These are phyloP conservation scores for Tenualosa thibaudeaui DNA, from an alignment of 2,797 vertebrate genomes.

Conservation along the genomic window DNA sequence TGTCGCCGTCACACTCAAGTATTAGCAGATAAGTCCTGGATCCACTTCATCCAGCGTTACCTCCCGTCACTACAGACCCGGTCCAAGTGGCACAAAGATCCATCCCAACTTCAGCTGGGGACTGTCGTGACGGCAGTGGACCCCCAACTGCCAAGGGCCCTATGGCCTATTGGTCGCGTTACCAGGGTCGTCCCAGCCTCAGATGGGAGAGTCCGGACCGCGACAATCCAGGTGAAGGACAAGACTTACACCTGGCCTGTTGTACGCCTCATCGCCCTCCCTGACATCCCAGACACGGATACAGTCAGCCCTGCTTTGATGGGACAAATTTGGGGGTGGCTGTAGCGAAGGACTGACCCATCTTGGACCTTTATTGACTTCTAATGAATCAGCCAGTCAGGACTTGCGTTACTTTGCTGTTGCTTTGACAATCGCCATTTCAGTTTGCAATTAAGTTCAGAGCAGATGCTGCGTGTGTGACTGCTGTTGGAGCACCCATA, in stretches of 20 bases:
- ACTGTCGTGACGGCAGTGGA: neutral
- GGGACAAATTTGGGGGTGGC: too few species aligned
- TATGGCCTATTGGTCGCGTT: neutral
- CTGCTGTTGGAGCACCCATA: too few species aligned
- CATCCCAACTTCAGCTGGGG: neutral
- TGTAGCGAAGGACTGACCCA: too few species aligned
- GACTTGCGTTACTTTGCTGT: too few species aligned
- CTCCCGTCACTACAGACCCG: neutral
- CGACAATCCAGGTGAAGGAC: neutral
- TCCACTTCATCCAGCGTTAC: neutral
- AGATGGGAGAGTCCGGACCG: neutral
- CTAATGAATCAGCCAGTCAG: too few species aligned
- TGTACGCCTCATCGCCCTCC: neutral
- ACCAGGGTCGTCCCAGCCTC: neutral
- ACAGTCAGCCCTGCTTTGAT: too few species aligned
- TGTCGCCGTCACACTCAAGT: neutral
- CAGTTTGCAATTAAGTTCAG: too few species aligned
- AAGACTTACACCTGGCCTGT: neutral
- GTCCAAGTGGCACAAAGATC: neutral
- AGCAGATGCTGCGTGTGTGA: too few species aligned
- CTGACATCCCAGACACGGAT: neutral
- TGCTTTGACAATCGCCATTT: too few species aligned
- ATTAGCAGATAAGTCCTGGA: neutral
- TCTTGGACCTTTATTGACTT: too few species aligned
- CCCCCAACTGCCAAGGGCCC: neutral